Conservation (phyloP, 2,797 vertebrate genomes). For the Nothura maculosa region DNA sequence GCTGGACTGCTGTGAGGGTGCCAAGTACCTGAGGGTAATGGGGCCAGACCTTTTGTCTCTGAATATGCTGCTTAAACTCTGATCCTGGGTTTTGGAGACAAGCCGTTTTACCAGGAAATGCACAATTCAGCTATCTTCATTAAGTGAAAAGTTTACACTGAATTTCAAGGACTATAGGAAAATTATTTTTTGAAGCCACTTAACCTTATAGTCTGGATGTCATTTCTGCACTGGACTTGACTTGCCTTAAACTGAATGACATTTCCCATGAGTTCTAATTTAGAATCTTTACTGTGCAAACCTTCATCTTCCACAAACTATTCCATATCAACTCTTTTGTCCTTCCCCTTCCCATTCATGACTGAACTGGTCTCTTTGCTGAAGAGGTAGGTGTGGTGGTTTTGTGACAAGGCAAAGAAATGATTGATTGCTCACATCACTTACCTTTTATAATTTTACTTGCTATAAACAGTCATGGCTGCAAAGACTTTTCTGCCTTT, state of each 20-base stretch:
- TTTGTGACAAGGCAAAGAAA: conserved; percentile 50
- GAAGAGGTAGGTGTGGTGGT: conserved; percentile 46
- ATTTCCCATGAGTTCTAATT: not conserved
- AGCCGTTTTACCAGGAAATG: not conserved
- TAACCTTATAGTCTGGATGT: not conserved
- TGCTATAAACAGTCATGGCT: conserved; percentile 17
- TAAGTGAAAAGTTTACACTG: not conserved
- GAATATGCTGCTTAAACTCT: not conserved
- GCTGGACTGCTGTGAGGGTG: not conserved
- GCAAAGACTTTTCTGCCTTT: not conserved
- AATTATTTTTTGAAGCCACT: not conserved
- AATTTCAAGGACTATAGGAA: not conserved
- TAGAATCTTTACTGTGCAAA: not conserved
- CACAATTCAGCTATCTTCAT: not conserved
- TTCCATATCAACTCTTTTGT: not conserved
- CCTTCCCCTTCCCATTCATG: not conserved
- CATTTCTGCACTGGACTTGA: not conserved
- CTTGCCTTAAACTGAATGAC: not conserved
- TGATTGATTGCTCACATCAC: conserved; percentile 71
- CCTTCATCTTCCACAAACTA: not conserved
- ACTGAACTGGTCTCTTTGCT: conserved; percentile 55
- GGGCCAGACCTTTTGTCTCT: not conserved
- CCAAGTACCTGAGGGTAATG: not conserved
- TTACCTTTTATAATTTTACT: conserved; percentile 62
- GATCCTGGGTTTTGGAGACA: not conserved